phyloP scores from a whole-genome alignment of 2,797 vertebrate species.

The Hydrophis major region DNA sequence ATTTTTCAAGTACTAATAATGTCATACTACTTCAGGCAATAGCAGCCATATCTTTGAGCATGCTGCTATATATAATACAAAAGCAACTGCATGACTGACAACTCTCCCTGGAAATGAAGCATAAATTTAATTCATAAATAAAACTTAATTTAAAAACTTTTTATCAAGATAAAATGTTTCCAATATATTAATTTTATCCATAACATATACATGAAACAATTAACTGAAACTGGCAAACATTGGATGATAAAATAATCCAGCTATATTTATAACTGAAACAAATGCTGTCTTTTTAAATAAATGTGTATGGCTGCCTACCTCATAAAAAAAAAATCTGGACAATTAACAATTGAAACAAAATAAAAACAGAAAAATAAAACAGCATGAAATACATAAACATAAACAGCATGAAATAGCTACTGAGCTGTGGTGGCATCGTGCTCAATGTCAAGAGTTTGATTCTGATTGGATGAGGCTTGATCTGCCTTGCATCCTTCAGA shows the following conservation, averaged over 20 bases:
- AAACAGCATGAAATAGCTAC: not conserved
- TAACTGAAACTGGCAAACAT: not conserved
- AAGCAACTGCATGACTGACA: not conserved
- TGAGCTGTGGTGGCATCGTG: not conserved
- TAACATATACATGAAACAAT: not conserved
- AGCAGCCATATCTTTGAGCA: not conserved
- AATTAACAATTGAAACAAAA: not conserved
- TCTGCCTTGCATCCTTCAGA: not conserved
- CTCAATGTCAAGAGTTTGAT: not conserved
- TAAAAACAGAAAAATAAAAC: not conserved
- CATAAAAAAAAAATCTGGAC: not conserved
- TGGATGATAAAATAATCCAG: not conserved
- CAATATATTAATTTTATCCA: not conserved
- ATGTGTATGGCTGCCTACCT: not conserved
- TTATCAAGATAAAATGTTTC: not conserved
- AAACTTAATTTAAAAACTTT: not conserved
- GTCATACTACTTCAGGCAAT: constrained; percentile 5
- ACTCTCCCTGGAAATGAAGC: constrained; percentile 1
- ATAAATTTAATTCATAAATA: not conserved
- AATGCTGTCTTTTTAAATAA: not conserved
- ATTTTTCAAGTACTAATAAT: not conserved
- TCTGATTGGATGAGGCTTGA: not conserved
- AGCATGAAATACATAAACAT: not conserved
- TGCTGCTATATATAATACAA: constrained; percentile 5
- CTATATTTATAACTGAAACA: not conserved